Evolutionary conservation across 2,113 vertebrate genomes (phyloP).

Genomic region (Cephalopholis sonnerati): DNA sequence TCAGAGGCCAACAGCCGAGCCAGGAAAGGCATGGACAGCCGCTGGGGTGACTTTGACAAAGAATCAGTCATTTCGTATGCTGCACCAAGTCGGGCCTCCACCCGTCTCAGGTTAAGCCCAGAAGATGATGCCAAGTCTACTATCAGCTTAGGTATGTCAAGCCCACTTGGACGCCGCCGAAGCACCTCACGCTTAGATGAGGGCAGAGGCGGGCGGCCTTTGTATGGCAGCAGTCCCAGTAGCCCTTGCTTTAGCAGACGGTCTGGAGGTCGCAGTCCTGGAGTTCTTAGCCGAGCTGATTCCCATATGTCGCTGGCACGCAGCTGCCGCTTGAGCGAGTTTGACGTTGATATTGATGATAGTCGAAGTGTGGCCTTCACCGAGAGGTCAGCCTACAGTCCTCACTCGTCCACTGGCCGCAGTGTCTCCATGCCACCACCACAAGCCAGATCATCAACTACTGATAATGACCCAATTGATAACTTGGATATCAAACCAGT

Average conservation of each 20-base stretch:
- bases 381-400: constrained; percentile 85
- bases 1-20: constrained; percentile 85
- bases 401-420: constrained; percentile 85
- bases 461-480: constrained; percentile 45
- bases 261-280: constrained; percentile 80
- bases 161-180: constrained; percentile 81
- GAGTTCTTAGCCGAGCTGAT: constrained; percentile 83
- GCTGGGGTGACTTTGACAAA: constrained; percentile 88
- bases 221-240: constrained; percentile 64
- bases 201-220: constrained; percentile 47
- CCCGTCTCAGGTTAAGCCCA: constrained; percentile 80
- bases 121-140: constrained; percentile 86
- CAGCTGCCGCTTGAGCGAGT: constrained; percentile 88
- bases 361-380: constrained; percentile 82
- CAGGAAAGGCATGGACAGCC: constrained; percentile 88
- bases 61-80: constrained; percentile 81
- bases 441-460: constrained; percentile 76
- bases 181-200: constrained; percentile 83
- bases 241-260: constrained; percentile 81
- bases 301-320: constrained; percentile 87
- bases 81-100: constrained; percentile 87
- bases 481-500: constrained; percentile 79
- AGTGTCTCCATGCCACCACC: constrained; percentile 95
- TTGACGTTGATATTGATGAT: constrained; percentile 85
- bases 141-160: constrained; percentile 86